Evolutionary conservation across 2,888 invertebrate genomes (phyloP), one percentile per base, ranked within the genome.

Genomic region (Alentia gelatinosa): DNA sequence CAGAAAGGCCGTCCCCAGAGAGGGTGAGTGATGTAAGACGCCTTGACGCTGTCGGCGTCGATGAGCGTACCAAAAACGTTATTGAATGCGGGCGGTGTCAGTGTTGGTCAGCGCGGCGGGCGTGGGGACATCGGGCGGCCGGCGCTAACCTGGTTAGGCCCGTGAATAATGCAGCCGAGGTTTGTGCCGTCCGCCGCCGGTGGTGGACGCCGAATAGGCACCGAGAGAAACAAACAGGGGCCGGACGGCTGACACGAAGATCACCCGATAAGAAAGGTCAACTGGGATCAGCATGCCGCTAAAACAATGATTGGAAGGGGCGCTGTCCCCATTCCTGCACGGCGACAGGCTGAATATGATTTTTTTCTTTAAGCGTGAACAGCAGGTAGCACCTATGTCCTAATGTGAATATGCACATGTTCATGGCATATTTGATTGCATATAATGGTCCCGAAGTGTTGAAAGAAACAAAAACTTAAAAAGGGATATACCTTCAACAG

Each of bases 121-220:
- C 9, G n/a, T 39, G 79, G 68, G 68, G 79, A 39, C 79, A 79
- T 35, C 23, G 79, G 79, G 39, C 79, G 79, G 35, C 35, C 35
- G 79, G 37, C 15, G 79, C 68, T 79, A 79, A 79, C 79, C 39
- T 26, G 35, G 79, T 79, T 79, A 79, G 37, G 37, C 15, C 37
- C 37, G 39, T 79, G 79, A 35, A 79, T 79, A 37, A 79, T 79
- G 79, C 39, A 79, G 79, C 79, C 37, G 39, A 23, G 79, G 79
- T 35, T 0, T 35, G 79, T 35, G 79, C 37, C 5, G 63, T 9
- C 23, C 30, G 68, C 1, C 12, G 68, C 63, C 30, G 68, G 68
- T 68, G 12, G 26, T 30, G 68, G 68, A 30, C 7, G 68, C 12
- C 12, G 33, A 30, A 47, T 19, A 68, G 30, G 68, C 26, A 26